Conservation (phyloP, 1,140 invertebrate genomes). For the Drosophila miranda region DNA sequence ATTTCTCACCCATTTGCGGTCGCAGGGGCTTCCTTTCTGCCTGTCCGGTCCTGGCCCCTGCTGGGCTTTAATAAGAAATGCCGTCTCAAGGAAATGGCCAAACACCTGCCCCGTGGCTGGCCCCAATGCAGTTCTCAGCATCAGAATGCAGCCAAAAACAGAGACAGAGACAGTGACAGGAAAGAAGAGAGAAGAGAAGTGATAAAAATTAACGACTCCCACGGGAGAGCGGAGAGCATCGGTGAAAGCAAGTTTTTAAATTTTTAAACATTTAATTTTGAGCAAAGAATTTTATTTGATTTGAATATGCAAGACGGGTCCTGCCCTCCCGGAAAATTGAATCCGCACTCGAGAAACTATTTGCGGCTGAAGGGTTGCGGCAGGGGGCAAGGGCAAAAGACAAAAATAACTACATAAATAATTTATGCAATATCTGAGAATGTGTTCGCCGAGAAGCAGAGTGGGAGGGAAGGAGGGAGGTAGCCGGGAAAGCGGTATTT, state of each 20-base stretch:
- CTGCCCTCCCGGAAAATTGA: constrained; percentile 44
- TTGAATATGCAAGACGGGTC: constrained; percentile 59
- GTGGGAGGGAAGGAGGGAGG: background rate
- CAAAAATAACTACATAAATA: constrained; percentile 72
- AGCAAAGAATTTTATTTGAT: constrained; percentile 58
- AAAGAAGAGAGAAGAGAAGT: constrained; percentile 32
- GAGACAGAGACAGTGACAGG: background rate
- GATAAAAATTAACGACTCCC: constrained; percentile 71
- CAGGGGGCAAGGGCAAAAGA: no score
- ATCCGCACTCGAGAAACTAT: constrained; percentile 60
- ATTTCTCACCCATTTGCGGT: constrained; percentile 39
- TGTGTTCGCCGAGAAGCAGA: constrained; percentile 9
- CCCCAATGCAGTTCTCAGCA: constrained; percentile 41
- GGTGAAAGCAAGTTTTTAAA: constrained; percentile 65
- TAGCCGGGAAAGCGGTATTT: constrained; percentile 3
- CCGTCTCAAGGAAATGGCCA: constrained; percentile 40
- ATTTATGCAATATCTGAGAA: constrained; percentile 72
- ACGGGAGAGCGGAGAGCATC: constrained; percentile 38
- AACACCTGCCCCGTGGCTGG: constrained; percentile 39
- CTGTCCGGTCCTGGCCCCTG: constrained; percentile 14
- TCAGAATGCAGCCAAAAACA: constrained; percentile 24
- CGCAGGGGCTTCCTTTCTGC: constrained; percentile 4
- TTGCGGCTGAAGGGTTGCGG: no score
- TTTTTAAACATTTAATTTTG: constrained; percentile 74
- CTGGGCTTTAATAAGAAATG: constrained; percentile 65